Evolutionary conservation across 2,797 vertebrate genomes (phyloP), one percentile per base, ranked within the genome.

Genomic region (Cossypha heuglini): DNA sequence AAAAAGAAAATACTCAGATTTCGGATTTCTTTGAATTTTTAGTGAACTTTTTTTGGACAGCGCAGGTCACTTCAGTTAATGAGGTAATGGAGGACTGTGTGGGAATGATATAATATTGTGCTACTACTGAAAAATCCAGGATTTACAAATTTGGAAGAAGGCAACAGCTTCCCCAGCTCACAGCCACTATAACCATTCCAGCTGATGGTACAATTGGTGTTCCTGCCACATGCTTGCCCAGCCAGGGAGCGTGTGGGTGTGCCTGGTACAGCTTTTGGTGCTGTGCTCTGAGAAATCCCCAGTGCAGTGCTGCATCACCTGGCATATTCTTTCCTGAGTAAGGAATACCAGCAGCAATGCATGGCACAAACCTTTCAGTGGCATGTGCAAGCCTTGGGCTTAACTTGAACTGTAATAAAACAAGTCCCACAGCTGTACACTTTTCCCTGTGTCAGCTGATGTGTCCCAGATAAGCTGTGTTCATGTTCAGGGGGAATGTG

Each of bases 321-420:
- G 29, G 16, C 0, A 0, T 20, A 7, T 25, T 33, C 45, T 62
- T 48, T 59, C 24, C 16, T 77, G 57, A 45, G 6, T 0, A 2
- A 49, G 33, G 37, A 55, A 4, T 43, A 26, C 13, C 57, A 24
- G 13, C 35, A 71, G 16, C 22, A 54, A 2, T 35, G 22, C 25
- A 7, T 51, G 38, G 10, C 10, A 13, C 5, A 75, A 63, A 40
- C 33, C 25, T 58, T 75, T 20, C 52, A 42, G 24, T 80, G 69
- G 13, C 43, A 31, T 12, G 18, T 77, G 35, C 33, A 33, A 80
- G 29, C 25, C 45, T 68, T 86, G 49, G 54, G 17, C 33, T 93
- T 26, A 11, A 11, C 18, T 45, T 2, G 1, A 40, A 19, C 35
- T 38, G 21, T 7, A 31, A 49, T 9, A 45, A 77, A 74, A 10